These are phyloP conservation scores for Apodemia mormo DNA, from an alignment of 2,888 invertebrate genomes.

Conservation along the genomic window DNA sequence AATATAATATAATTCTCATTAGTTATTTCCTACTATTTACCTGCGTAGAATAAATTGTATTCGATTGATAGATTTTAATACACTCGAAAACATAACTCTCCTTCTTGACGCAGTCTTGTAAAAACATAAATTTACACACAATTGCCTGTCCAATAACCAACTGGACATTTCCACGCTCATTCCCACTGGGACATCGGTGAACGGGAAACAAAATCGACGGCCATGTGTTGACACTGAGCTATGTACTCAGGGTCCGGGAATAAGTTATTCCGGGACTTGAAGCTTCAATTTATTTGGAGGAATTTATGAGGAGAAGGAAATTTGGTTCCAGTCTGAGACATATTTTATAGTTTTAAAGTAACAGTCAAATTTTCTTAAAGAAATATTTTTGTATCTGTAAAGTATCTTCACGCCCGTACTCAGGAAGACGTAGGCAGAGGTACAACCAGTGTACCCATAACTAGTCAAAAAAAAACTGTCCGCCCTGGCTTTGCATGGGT, in stretches of 20 bases:
- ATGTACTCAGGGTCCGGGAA: background rate
- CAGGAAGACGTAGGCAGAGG: too few species aligned
- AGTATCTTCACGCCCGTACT: too few species aligned
- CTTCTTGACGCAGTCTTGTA: too few species aligned
- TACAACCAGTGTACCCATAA: too few species aligned
- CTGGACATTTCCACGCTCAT: background rate
- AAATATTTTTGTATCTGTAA: too few species aligned
- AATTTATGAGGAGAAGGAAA: constrained; percentile 8
- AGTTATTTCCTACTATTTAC: too few species aligned
- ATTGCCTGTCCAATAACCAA: background rate
- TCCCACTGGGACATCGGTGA: constrained; percentile 4
- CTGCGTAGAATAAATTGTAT: too few species aligned
- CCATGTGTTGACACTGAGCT: constrained; percentile 15
- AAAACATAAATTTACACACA: background rate
- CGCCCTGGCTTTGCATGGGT: too few species aligned
- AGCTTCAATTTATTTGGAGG: constrained; percentile 9
- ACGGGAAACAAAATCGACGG: constrained; percentile 6
- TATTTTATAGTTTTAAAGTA: background rate
- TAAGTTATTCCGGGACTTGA: constrained; percentile 11
- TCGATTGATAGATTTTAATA: too few species aligned
- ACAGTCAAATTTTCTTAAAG: background rate
- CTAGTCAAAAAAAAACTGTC: too few species aligned
- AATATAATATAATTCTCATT: too few species aligned
- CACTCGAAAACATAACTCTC: too few species aligned
- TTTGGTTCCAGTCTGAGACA: background rate